Evolutionary conservation across 2,888 invertebrate species (phyloP).

Genomic region (Aplocera efformata): DNA sequence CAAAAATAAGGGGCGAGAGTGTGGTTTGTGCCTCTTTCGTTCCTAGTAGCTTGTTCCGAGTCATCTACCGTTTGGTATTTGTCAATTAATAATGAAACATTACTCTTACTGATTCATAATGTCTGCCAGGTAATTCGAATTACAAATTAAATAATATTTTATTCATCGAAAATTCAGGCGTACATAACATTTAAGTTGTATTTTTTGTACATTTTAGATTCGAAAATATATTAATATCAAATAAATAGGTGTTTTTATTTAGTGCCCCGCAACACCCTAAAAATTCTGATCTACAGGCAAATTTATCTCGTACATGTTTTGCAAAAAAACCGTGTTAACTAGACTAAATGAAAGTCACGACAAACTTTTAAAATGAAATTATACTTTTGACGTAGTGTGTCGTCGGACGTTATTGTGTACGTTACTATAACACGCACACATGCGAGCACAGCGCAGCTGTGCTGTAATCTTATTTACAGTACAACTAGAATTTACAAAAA

Average conservation of each 20-base stretch:
- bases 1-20: slow-evolving; percentile 44
- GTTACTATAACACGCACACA: no score
- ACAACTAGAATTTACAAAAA: no score
- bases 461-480: no score
- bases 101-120: slow-evolving; percentile 50
- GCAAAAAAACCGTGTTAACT: no score
- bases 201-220: slow-evolving; percentile 89
- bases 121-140: slow-evolving; percentile 53
- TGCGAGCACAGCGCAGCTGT: no score
- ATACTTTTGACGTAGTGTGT: no score
- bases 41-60: slow-evolving; percentile 70
- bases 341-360: no score
- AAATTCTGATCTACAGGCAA: no score
- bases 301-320: no score
- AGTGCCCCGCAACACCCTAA: no score
- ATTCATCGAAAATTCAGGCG: slow-evolving; percentile 69
- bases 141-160: slow-evolving; percentile 44
- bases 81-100: slow-evolving; percentile 70
- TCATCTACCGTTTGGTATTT: slow-evolving; percentile 58
- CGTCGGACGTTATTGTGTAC: no score
- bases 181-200: slow-evolving; percentile 85
- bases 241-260: slow-evolving; percentile 61
- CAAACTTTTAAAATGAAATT: no score
- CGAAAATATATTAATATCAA: slow-evolving; percentile 85
- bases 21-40: slow-evolving; percentile 60